Evolutionary conservation across 2,888 invertebrate genomes (phyloP).

Genomic region (Luffia ferchaultella): DNA sequence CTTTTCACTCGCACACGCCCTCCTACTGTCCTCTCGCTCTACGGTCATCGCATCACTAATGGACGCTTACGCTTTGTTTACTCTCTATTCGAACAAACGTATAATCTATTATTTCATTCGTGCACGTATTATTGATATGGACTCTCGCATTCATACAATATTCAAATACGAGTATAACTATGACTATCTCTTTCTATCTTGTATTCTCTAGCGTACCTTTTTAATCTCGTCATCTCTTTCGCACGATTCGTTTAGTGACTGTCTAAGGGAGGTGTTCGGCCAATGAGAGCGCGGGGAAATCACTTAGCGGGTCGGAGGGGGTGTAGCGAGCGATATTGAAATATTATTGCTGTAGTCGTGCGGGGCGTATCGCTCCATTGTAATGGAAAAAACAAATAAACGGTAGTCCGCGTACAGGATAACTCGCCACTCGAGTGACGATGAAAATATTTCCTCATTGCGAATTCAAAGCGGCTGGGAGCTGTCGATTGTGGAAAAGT

Average conservation of each 20-base stretch:
- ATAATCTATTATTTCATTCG: conserved; percentile 68
- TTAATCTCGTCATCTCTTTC: conserved; percentile 34
- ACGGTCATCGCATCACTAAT: conserved; percentile 45
- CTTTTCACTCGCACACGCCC: conserved; percentile 22
- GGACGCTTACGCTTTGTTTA: conserved; percentile 63
- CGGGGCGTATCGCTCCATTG: conserved; percentile 53
- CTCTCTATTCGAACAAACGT: conserved; percentile 64
- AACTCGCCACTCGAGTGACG: conserved; percentile 16
- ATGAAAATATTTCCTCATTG: conserved; percentile 39
- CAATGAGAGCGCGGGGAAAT: conserved; percentile 44
- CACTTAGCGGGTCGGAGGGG: conserved; percentile 41
- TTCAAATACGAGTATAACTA: conserved; percentile 35
- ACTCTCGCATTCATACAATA: conserved; percentile 53
- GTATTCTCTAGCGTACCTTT: conserved; percentile 28
- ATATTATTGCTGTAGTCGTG: conserved; percentile 48
- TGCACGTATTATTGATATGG: conserved; percentile 63
- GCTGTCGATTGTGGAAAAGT: conserved; percentile 39
- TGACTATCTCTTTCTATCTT: conserved; percentile 30
- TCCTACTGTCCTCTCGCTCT: conserved; percentile 21
- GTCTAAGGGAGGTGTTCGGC: conserved; percentile 17
- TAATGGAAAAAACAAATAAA: conserved; percentile 62
- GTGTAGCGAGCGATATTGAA: conserved; percentile 52
- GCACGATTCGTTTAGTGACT: conserved; percentile 6
- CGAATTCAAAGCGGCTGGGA: conserved; percentile 21
- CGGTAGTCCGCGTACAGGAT: neutral